Conservation (phyloP, 2,888 invertebrate genomes). For the Stramonita haemastoma region DNA sequence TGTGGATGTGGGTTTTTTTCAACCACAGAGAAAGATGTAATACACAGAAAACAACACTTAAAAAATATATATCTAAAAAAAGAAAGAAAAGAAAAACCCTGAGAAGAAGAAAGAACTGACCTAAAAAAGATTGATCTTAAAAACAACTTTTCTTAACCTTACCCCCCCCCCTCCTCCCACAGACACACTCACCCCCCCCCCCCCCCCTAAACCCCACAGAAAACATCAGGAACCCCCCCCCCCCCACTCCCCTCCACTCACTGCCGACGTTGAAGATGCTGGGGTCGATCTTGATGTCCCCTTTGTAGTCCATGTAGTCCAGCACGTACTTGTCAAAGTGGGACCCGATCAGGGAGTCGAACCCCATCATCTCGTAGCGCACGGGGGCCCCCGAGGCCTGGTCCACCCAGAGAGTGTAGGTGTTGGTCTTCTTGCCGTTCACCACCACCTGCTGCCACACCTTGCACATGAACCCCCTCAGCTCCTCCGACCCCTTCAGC, state of each 20-base stretch:
- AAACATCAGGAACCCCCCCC: too few relatives aligned
- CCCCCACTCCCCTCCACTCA: not conserved
- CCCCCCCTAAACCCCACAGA: too few relatives aligned
- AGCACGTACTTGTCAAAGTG: constrained; percentile 97
- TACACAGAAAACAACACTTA: too few relatives aligned
- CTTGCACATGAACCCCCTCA: constrained; percentile 85
- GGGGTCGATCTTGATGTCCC: constrained; percentile 48
- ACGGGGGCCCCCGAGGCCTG: constrained; percentile 79
- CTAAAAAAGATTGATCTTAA: not conserved
- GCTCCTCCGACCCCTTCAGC: constrained; percentile 74
- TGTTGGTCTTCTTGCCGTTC: constrained; percentile 89
- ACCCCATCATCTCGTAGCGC: constrained; percentile 95
- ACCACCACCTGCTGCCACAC: constrained; percentile 85
- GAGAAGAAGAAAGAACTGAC: too few relatives aligned
- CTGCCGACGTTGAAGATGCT: not conserved
- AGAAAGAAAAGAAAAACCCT: too few relatives aligned
- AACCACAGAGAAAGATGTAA: too few relatives aligned
- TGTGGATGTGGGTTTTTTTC: too few relatives aligned
- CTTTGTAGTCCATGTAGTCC: constrained; percentile 84
- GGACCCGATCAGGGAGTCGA: constrained; percentile 92
- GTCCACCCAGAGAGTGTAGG: constrained; percentile 90
- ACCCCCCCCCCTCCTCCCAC: too few relatives aligned
- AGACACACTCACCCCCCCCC: too few relatives aligned
- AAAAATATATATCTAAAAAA: too few relatives aligned
- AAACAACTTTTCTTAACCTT: not conserved